Evolutionary conservation across 2,113 vertebrate species (phyloP).

Genomic region (Trematomus loennbergii): DNA sequence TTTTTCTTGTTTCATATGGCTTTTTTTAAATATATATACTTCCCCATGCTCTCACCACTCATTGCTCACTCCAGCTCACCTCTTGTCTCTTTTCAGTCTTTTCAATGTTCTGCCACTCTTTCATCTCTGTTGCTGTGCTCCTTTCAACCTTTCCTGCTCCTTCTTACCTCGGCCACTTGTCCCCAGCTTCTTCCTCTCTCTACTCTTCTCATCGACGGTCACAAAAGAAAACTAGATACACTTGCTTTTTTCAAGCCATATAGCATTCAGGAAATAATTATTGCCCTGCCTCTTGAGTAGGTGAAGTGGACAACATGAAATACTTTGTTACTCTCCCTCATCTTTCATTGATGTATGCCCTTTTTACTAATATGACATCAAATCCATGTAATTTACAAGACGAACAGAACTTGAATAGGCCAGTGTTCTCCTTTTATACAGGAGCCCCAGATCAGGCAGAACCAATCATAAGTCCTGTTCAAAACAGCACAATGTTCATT

Average conservation of each 20-base stretch:
- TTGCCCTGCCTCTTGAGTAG: slow-evolving; percentile 53
- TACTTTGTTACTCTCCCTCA: slow-evolving; percentile 42
- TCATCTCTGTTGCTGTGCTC: slow-evolving; percentile 74
- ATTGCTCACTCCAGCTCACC: slow-evolving; percentile 49
- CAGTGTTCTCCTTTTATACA: slow-evolving; percentile 44
- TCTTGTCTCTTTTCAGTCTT: slow-evolving; percentile 67
- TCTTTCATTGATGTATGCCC: slow-evolving; percentile 27
- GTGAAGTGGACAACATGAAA: slow-evolving; percentile 70
- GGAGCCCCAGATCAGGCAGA: slow-evolving; percentile 88
- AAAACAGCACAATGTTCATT: too few relatives aligned
- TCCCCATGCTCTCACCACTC: slow-evolving; percentile 40
- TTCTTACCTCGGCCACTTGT: slow-evolving; percentile 69
- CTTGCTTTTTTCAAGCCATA: slow-evolving; percentile 60
- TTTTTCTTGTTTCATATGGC: slow-evolving; percentile 46
- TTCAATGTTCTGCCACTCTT: slow-evolving; percentile 72
- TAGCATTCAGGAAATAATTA: slow-evolving; percentile 73
- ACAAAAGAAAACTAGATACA: slow-evolving; percentile 63
- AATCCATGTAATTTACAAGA: slow-evolving; percentile 1
- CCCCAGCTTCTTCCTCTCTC: slow-evolving; percentile 33
- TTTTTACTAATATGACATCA: not conserved
- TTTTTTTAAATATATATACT: slow-evolving; percentile 24
- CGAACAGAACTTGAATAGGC: not conserved
- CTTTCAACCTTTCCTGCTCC: slow-evolving; percentile 68
- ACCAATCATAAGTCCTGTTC: slow-evolving; percentile 37
- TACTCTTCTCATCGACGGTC: slow-evolving; percentile 21